Evolutionary conservation across 2,888 invertebrate species (phyloP), one percentile per base, ranked within the genome.

Genomic region (Conops quadrifasciatus): DNA sequence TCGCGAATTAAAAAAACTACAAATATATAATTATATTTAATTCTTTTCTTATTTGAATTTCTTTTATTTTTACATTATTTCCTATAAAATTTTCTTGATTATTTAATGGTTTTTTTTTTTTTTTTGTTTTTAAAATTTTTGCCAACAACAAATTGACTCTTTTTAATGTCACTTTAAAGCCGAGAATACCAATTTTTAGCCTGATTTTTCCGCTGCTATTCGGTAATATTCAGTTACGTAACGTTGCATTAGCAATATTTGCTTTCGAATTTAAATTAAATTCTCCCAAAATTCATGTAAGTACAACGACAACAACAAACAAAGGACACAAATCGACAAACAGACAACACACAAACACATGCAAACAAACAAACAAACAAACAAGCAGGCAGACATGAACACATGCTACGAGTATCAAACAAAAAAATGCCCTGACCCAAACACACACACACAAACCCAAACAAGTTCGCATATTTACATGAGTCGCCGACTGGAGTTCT

Each of bases 231-330:
- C 36, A 36, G 4, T 36, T 36, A 36, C 36, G 43, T 30, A 49
- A 11, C 24, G 9, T 49, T 49, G 2, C 13, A 15, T 64, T 64
- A 26, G 47, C 64, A 30, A n/a, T 68, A 51, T 68, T 68, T 68
- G 51, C 51, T 60, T 49, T 49, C 15, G 51, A 51, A 36, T 36
- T 68, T 51, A 43, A 68, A 68, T 30, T 51, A 62, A 62, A 68
- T 62, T 49, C 24, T 47, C 30, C 49, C 47, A 26, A 67, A 59
- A 68, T 36, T 30, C 51, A 19, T 19, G 19, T 49, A 62, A 67
- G n/a, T 26, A 49, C 16, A 19, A 60, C 28, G 36, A 62, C 21
- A 21, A 11, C 53, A 53, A 53, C 28, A 26, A 58, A n/a, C 2
- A 56, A 56, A n/a, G 19, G 3, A 19, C 21, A 4, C 36, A 56